Evolutionary conservation across 2,888 invertebrate genomes (phyloP), one percentile per base, ranked within the genome.

Genomic region (Nymphalis urticae): DNA sequence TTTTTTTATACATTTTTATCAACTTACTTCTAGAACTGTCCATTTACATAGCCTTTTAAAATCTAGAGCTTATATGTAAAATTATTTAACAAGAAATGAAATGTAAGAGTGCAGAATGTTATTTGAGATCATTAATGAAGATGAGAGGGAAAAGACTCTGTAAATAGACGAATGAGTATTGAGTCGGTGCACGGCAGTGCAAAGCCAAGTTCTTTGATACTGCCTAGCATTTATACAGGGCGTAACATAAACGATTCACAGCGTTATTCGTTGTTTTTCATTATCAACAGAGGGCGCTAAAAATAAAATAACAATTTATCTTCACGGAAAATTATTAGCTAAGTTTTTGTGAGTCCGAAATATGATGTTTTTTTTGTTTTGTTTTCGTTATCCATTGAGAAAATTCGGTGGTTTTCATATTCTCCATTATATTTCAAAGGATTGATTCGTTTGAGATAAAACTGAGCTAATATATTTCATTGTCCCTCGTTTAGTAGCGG

Each of bases 1-100:
- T 73, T 84, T n/a, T 85, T 86, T 85, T 85, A 85, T 82, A 79
- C 82, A 84, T 80, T 81, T 85, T 84, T 10, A 19, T 77, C 76
- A 72, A 79, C 85, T 83, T 85, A 85, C 71, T 77, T 73, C 84
- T 88, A 87, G 78, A 88, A 90, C 90, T 90, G 88, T 86, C 89
- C 87, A 79, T 86, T 87, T 85, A 75, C 75, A 72, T 69, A 71
- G 73, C 72, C 72, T 69, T 68, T 69, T 66, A 62, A 67, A 66
- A 72, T 69, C 70, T 72, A 72, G 61, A 64, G 70, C 72, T 69
- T 76, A 77, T 60, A 53, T 69, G 75, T 75, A 76, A 68, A 68
- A 73, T 67, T 69, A 65, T 72, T 66, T 72, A 72, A 71, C 68
- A 75, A 75, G 62, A 76, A 73, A 65, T 75, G 77, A 79, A 81